phyloP scores from a whole-genome alignment of 2,113 vertebrate species.

The Progne subis region DNA sequence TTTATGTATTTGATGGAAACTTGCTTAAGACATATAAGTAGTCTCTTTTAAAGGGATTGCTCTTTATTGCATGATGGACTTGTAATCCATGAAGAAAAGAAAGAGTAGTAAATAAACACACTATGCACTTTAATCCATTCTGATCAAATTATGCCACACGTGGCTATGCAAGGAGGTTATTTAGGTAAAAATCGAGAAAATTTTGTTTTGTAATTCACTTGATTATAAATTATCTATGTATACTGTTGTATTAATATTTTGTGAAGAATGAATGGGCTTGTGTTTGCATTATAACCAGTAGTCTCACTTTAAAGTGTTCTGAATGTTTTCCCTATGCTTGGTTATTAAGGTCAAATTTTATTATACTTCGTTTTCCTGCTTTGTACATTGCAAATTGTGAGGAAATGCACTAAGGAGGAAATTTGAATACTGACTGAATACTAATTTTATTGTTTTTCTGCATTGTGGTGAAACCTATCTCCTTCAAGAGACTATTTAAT shows the following conservation, averaged over 20 bases:
- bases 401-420: not conserved
- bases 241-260: not conserved
- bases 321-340: not conserved
- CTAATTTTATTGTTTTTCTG: not conserved
- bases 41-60: not conserved
- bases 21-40: not conserved
- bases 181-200: not conserved
- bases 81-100: not conserved
- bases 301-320: not conserved
- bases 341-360: not conserved
- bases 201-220: not conserved
- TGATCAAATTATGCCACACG: not conserved
- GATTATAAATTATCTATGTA: not conserved
- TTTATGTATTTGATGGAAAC: not conserved
- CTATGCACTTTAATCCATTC: not conserved
- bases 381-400: not conserved
- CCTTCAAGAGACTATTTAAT: not conserved
- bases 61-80: not conserved
- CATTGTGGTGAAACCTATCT: not conserved
- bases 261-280: not conserved
- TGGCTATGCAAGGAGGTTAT: not conserved
- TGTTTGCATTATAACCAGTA: not conserved
- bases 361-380: not conserved
- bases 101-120: not conserved
- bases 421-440: not conserved